These are phyloP conservation scores for Synergus gifuensis DNA, from an alignment of 2,888 invertebrate genomes.

Conservation along the genomic window DNA sequence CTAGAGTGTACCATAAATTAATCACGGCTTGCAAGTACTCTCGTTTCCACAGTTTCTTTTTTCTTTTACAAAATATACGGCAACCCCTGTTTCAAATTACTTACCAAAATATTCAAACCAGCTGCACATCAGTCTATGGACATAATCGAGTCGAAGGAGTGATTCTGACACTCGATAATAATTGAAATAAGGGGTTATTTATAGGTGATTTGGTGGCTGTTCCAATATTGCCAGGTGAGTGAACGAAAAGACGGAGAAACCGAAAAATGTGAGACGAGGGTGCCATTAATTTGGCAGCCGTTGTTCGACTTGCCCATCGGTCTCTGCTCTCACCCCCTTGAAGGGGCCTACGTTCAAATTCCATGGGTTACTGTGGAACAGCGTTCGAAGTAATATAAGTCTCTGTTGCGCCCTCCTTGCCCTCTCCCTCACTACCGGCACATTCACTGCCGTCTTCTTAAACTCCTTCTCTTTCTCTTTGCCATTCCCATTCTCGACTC, in stretches of 20 bases:
- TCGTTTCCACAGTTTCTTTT: background rate
- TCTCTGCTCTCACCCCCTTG: conserved; percentile 44
- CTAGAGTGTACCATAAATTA: background rate
- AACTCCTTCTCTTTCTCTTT: conserved; percentile 41
- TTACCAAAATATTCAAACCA: background rate
- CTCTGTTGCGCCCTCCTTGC: conserved; percentile 48
- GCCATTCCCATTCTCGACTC: conserved; percentile 64
- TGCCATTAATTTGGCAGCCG: conserved; percentile 70
- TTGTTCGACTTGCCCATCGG: conserved; percentile 66
- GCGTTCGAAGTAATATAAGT: conserved; percentile 61
- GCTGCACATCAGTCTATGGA: background rate
- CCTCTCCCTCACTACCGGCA: conserved; percentile 41
- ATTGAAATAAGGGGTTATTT: conserved; percentile 69
- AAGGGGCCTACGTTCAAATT: conserved; percentile 63
- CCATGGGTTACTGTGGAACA: conserved; percentile 61
- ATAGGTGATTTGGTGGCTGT: conserved; percentile 64
- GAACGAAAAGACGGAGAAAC: conserved; percentile 57
- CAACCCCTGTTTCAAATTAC: background rate
- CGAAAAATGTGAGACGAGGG: conserved; percentile 64
- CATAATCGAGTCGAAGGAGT: background rate
- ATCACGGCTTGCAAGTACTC: background rate
- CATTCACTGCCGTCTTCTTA: conserved; percentile 41
- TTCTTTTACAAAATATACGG: background rate
- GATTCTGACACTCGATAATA: conserved; percentile 54
- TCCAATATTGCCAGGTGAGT: conserved; percentile 66